Evolutionary conservation across 2,888 invertebrate species (phyloP).

Genomic region (Capitulum mitella): DNA sequence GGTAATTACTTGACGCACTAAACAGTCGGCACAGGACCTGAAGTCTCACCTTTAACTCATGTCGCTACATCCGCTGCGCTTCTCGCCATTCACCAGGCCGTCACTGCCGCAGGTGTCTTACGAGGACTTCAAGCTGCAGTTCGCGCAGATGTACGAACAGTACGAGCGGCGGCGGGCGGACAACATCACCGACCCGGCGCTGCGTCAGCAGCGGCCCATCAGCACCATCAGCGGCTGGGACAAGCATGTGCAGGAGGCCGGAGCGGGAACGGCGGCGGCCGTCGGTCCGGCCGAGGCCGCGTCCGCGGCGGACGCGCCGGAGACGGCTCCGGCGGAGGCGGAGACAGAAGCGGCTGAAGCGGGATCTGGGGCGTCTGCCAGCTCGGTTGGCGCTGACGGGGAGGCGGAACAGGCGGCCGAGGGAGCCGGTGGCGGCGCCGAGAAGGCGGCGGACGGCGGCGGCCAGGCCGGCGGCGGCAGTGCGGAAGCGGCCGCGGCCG

Average conservation of each 20-base stretch:
- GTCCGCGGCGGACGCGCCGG: neutral
- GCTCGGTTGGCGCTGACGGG: neutral
- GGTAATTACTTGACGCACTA: too few relatives aligned
- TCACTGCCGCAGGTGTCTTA: conserved; percentile 68
- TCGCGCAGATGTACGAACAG: conserved; percentile 94
- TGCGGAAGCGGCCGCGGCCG: neutral
- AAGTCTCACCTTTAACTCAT: too few relatives aligned
- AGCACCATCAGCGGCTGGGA: conserved; percentile 80
- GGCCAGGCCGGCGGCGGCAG: neutral
- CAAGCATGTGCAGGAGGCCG: conserved; percentile 13
- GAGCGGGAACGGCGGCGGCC: neutral
- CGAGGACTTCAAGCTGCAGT: conserved; percentile 95
- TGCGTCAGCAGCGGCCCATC: conserved; percentile 84
- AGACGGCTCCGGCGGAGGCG: neutral
- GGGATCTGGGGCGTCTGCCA: too few relatives aligned
- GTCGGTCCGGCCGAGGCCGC: neutral
- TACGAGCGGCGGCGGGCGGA: conserved; percentile 90
- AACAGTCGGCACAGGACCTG: too few relatives aligned
- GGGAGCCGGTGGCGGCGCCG: neutral
- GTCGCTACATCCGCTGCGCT: too few relatives aligned
- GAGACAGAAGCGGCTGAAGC: neutral
- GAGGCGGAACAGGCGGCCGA: neutral
- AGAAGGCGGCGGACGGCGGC: neutral
- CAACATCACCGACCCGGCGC: conserved; percentile 89
- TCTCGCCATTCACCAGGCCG: too few relatives aligned